Conservation (phyloP, 2,113 vertebrate genomes). For the Podarcis raffonei region DNA sequence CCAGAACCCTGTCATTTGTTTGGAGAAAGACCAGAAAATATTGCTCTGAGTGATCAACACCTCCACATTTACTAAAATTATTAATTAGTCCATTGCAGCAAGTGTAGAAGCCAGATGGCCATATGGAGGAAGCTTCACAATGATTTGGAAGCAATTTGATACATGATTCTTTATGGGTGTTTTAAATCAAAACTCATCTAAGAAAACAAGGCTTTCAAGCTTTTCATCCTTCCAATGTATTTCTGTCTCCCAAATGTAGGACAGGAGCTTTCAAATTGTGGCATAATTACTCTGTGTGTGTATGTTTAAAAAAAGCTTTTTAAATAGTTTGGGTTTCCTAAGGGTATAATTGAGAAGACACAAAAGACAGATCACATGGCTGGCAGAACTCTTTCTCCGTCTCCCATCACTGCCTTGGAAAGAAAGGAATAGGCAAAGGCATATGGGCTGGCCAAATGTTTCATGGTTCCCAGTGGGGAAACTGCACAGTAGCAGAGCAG, state of each 20-base stretch:
- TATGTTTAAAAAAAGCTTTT: background rate
- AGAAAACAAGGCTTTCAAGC: background rate
- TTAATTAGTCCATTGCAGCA: constrained; percentile 11
- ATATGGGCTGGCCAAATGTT: background rate
- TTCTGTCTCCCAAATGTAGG: background rate
- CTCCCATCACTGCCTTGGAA: background rate
- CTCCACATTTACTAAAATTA: constrained; percentile 22
- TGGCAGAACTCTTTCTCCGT: background rate
- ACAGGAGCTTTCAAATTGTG: background rate
- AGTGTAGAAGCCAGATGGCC: constrained; percentile 37
- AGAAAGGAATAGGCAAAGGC: background rate
- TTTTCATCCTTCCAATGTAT: background rate
- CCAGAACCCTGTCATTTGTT: constrained; percentile 7
- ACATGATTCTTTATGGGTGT: constrained; percentile 14
- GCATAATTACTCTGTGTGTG: background rate
- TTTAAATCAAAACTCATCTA: constrained; percentile 24
- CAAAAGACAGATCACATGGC: background rate
- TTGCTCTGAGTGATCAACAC: constrained; percentile 27
- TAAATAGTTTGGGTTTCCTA: background rate
- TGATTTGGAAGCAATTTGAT: constrained; percentile 31
- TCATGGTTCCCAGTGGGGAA: background rate
- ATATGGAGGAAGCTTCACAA: constrained; percentile 33
- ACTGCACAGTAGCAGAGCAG: background rate
- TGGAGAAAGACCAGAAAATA: constrained; percentile 42
- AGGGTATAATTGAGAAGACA: background rate